These are phyloP conservation scores for Ephydatia muelleri DNA, from an alignment of 37 sponge, comb jelly and placozoan species.

Conservation along the genomic window DNA sequence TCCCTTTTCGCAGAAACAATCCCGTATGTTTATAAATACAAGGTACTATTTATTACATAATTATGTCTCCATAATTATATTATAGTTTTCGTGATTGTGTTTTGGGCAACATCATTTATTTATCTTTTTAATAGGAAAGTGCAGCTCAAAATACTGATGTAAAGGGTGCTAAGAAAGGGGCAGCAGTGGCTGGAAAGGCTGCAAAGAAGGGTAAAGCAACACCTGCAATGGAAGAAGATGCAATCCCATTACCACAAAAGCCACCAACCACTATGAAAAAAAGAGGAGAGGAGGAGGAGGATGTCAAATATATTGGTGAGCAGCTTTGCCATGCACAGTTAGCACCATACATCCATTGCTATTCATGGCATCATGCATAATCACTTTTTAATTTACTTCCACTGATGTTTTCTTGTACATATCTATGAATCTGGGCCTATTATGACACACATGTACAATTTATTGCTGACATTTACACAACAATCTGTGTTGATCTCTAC, in stretches of 20 bases:
- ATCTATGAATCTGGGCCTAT: not conserved
- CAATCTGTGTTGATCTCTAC: not conserved
- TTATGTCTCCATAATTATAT: not conserved
- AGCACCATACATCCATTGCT: not conserved
- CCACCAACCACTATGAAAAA: conserved; percentile 77
- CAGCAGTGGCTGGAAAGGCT: conserved; percentile 33
- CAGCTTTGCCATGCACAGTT: not conserved
- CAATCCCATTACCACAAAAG: conserved; percentile 70
- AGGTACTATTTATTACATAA: not conserved
- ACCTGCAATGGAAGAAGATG: conserved; percentile 31
- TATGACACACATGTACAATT: not conserved
- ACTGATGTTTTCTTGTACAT: not conserved
- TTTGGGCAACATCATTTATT: not conserved
- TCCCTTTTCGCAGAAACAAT: too few species aligned
- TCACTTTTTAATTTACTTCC: not conserved
- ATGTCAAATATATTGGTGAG: conserved; percentile 64
- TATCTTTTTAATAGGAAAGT: not conserved
- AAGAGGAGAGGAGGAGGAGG: conserved; percentile 87
- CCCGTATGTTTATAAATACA: not conserved
- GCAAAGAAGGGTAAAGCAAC: conserved; percentile 69
- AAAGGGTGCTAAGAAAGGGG: conserved; percentile 25
- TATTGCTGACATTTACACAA: not conserved
- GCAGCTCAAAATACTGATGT: conserved; percentile 7
- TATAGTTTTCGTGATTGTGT: not conserved
- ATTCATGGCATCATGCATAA: not conserved